phyloP scores from a whole-genome alignment of 2,888 invertebrate species.

The Idaea dimidiata region DNA sequence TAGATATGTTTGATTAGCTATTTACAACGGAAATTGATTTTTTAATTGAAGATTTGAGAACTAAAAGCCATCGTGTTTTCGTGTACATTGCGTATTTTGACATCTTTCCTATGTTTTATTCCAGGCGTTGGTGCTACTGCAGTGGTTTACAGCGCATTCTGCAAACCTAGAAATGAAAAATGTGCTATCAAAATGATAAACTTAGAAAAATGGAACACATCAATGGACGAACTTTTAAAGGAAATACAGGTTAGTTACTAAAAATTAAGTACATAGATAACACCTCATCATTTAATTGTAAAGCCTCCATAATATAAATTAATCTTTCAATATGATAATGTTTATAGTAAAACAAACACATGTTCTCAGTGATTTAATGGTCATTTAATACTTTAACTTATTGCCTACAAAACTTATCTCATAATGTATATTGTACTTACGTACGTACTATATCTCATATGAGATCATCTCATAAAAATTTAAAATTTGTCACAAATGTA shows the following conservation, averaged over 20 bases:
- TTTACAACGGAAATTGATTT: neutral
- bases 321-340: neutral
- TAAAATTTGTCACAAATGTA: too few relatives aligned
- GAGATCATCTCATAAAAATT: too few relatives aligned
- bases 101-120: conserved; percentile 24
- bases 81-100: neutral
- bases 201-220: conserved; percentile 99
- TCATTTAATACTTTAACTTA: neutral
- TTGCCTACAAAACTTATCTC: neutral
- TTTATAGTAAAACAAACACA: neutral
- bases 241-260: conserved; percentile 77
- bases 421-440: neutral
- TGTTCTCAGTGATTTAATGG: neutral
- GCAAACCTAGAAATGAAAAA: conserved; percentile 94
- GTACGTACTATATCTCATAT: too few relatives aligned
- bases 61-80: neutral
- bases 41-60: neutral
- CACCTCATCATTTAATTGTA: neutral
- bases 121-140: conserved; percentile 97
- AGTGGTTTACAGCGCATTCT: conserved; percentile 95
- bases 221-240: conserved; percentile 97
- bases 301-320: neutral
- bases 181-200: conserved; percentile 99
- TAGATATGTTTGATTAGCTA: neutral
- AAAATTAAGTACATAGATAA: neutral